A percentile compares a stretch with the other conserved stretches of the same genome.
These are phyloP conservation scores for Pheosia tremula DNA, from an alignment of 2,888 invertebrate genomes.

Conservation along the genomic window DNA sequence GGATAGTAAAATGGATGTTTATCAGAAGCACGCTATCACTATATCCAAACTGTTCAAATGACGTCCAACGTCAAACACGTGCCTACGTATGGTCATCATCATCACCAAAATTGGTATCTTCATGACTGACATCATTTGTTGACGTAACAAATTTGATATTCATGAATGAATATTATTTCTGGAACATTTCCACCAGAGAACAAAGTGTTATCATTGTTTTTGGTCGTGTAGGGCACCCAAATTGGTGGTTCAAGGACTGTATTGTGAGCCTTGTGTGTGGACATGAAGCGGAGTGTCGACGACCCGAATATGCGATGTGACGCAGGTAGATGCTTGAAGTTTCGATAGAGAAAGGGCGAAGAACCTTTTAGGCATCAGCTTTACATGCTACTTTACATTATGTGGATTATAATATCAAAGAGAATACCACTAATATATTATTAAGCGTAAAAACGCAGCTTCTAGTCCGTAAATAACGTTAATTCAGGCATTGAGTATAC, in stretches of 20 bases:
- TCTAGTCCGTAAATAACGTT: no score
- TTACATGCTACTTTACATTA: background rate
- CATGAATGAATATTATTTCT: background rate
- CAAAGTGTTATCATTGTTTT: background rate
- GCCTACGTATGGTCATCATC: background rate
- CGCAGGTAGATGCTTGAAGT: background rate
- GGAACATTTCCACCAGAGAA: background rate
- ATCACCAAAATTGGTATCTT: background rate
- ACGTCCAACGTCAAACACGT: background rate
- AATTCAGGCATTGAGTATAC: no score
- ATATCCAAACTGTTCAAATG: background rate
- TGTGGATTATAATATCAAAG: background rate
- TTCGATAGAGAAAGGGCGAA: background rate
- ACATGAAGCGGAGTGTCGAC: constrained; percentile 4
- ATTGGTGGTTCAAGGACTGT: constrained; percentile 5
- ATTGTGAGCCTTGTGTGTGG: constrained; percentile 4
- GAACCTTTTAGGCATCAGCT: background rate
- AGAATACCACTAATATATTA: background rate
- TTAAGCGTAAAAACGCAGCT: no score
- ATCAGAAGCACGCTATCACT: background rate
- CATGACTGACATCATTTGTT: background rate
- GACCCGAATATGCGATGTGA: background rate
- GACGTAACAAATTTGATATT: background rate
- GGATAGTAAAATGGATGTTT: no score
- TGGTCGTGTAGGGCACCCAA: background rate